Conservation (phyloP, 2,888 invertebrate species). For the Rugalucina vietnamica region DNA sequence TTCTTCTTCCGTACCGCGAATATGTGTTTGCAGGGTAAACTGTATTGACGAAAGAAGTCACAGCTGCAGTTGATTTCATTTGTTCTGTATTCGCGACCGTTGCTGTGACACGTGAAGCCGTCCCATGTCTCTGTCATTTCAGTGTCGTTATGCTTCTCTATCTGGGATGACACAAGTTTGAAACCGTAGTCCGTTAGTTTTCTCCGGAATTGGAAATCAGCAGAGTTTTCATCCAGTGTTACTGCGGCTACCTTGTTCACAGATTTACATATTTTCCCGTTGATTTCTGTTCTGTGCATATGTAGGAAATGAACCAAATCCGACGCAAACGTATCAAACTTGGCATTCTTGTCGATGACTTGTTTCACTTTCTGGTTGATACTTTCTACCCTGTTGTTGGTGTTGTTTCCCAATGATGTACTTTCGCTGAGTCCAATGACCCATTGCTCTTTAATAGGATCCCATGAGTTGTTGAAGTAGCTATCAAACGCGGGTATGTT, state of each 20-base stretch:
- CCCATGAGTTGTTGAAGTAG: background rate
- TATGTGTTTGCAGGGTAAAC: no score
- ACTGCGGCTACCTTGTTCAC: background rate
- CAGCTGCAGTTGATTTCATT: no score
- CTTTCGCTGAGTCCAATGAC: background rate
- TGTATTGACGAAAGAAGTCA: no score
- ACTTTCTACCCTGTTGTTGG: background rate
- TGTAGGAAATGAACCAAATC: background rate
- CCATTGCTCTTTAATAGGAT: background rate
- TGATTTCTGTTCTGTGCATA: constrained; percentile 9
- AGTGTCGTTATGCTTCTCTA: no score
- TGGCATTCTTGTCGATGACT: background rate
- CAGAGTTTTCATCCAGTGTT: no score
- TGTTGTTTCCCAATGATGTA: background rate
- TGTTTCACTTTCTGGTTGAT: background rate
- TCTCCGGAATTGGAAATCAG: no score
- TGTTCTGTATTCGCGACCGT: no score
- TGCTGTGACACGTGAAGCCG: no score
- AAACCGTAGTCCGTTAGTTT: no score
- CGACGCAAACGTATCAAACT: background rate
- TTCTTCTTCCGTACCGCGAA: no score
- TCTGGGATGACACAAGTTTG: no score
- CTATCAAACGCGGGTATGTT: background rate
- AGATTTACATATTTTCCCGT: background rate
- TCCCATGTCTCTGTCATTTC: no score